Evolutionary conservation across 2,797 vertebrate genomes (phyloP).

Genomic region (Nannoperca australis): DNA sequence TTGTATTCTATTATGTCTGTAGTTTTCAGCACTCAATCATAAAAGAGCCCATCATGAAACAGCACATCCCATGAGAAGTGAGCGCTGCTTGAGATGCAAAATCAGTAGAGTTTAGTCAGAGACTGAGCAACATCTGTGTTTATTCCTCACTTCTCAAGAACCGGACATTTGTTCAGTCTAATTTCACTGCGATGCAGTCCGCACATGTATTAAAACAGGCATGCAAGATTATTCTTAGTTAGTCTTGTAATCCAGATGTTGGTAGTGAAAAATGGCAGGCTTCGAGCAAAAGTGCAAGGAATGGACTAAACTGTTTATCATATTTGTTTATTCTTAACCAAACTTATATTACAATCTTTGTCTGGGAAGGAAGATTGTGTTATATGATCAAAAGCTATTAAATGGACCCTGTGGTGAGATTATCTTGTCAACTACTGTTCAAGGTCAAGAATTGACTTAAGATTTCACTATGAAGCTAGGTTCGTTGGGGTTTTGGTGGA

Average conservation of each 20-base stretch:
- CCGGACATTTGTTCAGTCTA: background rate
- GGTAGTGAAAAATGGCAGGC: background rate
- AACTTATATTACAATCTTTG: background rate
- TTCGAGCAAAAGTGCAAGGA: background rate
- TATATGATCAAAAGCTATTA: background rate
- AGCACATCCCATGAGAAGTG: background rate
- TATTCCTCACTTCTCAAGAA: slow-evolving; percentile 14
- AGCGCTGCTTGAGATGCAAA: background rate
- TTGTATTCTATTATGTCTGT: slow-evolving; percentile 10
- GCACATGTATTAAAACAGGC: background rate
- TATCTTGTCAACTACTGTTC: background rate
- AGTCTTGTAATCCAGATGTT: background rate
- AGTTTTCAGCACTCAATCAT: slow-evolving; percentile 26
- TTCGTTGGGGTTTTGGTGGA: too few relatives aligned
- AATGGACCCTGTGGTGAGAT: background rate
- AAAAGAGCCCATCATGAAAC: background rate
- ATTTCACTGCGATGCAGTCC: slow-evolving; percentile 10
- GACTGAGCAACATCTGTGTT: slow-evolving; percentile 31
- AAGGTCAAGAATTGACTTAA: background rate
- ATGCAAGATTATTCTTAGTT: background rate
- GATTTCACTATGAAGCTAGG: too few relatives aligned
- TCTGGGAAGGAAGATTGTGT: background rate
- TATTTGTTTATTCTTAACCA: background rate
- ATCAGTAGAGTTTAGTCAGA: background rate
- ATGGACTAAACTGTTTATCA: background rate